Percentiles rank a stretch among this genome's conserved stretches.
Evolutionary conservation across 1,140 invertebrate species (phyloP).

Genomic region (Teleopsis dalmanni): DNA sequence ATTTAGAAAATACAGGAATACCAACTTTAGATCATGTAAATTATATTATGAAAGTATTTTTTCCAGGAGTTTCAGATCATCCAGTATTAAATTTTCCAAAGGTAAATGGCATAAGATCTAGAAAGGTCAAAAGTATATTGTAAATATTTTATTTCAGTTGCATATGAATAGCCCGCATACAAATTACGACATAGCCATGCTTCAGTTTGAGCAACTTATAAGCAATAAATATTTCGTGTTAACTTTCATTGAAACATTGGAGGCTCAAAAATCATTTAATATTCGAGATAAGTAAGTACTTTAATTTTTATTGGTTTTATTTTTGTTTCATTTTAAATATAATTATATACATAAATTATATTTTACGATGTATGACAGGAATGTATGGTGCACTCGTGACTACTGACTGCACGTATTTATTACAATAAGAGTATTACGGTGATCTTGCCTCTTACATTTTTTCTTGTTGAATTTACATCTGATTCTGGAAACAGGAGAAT

Average conservation of each 20-base stretch:
- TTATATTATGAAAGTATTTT: constrained; percentile 98
- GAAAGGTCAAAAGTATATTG: neutral
- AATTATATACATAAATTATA: too few relatives aligned
- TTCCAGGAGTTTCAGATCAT: constrained; percentile 88
- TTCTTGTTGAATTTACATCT: too few relatives aligned
- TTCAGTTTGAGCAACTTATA: constrained; percentile 88
- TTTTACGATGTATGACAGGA: too few relatives aligned
- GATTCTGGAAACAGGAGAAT: too few relatives aligned
- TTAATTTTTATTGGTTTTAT: too few relatives aligned
- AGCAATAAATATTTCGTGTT: constrained; percentile 90
- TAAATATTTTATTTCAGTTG: constrained; percentile 37
- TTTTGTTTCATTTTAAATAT: too few relatives aligned
- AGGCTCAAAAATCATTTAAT: constrained; percentile 84
- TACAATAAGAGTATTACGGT: too few relatives aligned
- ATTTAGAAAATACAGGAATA: constrained; percentile 91
- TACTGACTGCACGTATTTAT: too few relatives aligned
- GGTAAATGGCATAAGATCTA: constrained; percentile 40
- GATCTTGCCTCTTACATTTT: too few relatives aligned
- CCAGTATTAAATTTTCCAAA: constrained; percentile 82
- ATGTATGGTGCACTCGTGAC: too few relatives aligned
- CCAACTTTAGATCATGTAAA: constrained; percentile 92
- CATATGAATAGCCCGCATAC: constrained; percentile 69
- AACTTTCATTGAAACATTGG: constrained; percentile 87
- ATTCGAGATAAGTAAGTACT: constrained; percentile 74
- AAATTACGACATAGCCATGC: constrained; percentile 87